These are phyloP conservation scores for Halesus radiatus DNA, from an alignment of 1,140 invertebrate species.

Conservation along the genomic window DNA sequence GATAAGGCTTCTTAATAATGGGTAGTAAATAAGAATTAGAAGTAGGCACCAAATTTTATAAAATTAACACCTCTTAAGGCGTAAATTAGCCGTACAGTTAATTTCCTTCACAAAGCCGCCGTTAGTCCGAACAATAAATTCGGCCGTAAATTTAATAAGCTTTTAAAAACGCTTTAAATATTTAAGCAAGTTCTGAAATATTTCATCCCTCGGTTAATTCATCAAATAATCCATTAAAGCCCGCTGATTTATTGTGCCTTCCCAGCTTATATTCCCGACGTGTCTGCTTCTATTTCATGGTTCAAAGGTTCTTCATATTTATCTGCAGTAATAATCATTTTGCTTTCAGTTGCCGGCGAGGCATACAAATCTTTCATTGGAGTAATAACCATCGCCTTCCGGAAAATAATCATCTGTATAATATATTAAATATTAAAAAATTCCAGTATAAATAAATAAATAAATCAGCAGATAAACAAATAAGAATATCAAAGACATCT, in stretches of 20 bases:
- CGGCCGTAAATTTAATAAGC: conserved; percentile 18
- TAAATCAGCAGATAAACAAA: no score
- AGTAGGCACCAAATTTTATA: no score
- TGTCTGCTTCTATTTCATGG: conserved; percentile 23
- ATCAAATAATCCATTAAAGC: conserved; percentile 25
- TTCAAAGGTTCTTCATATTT: conserved; percentile 29
- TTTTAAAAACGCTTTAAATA: conserved; percentile 31
- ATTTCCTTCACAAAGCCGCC: background rate
- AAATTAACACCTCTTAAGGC: no score
- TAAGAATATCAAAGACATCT: no score
- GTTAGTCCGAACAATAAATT: conserved; percentile 13
- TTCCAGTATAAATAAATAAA: no score
- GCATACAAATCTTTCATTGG: conserved; percentile 12
- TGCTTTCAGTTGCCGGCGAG: background rate
- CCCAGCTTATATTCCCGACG: background rate
- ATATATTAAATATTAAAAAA: no score
- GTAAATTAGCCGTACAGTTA: background rate
- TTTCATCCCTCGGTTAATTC: conserved; percentile 35
- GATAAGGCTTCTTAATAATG: no score
- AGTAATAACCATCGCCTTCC: background rate
- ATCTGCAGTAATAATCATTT: conserved; percentile 18
- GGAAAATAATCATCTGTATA: no score
- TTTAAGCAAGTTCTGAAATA: conserved; percentile 22
- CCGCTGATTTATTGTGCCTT: conserved; percentile 22
- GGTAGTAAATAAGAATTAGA: no score